phyloP scores from a whole-genome alignment of 92 coral and sea anemone genomes.

The Zoanthus solanderi region DNA sequence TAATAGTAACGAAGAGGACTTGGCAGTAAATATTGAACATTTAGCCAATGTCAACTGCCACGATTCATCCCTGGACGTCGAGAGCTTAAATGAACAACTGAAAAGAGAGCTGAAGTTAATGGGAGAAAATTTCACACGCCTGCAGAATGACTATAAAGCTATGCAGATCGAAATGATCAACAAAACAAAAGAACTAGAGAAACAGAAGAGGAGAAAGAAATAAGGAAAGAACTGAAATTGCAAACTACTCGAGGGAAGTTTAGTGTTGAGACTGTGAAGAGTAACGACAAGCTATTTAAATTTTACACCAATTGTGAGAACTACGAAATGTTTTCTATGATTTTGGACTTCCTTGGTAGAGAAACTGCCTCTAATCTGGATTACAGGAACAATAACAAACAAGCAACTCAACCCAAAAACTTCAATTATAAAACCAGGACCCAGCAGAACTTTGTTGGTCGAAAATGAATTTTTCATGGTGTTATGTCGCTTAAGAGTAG shows the following conservation, averaged over 20 bases:
- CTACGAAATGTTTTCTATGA: constrained; percentile 8
- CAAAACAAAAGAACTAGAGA: constrained; percentile 10
- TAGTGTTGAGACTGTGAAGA: constrained; percentile 27
- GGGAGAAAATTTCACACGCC: constrained; percentile 2
- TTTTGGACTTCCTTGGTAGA: constrained; percentile 17
- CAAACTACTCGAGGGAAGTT: constrained; percentile 31
- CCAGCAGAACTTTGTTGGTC: constrained; percentile 9
- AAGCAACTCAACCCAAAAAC: constrained; percentile 14
- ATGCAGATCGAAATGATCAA: constrained; percentile 25
- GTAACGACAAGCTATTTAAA: constrained; percentile 25
- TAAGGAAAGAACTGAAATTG: constrained; percentile 20
- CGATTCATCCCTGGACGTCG: constrained; percentile 26
- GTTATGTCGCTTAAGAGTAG: constrained; percentile 14
- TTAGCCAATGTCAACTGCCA: constrained; percentile 13
- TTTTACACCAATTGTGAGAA: constrained; percentile 1
- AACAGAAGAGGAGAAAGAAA: constrained; percentile 31
- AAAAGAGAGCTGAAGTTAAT: constrained; percentile 43
- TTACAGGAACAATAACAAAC: constrained; percentile 12
- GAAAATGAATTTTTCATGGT: constrained; percentile 15
- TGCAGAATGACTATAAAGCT: constrained; percentile 24
- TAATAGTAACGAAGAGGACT: constrained; percentile 21
- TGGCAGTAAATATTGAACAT: not conserved
- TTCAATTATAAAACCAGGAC: constrained; percentile 10
- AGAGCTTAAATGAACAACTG: constrained; percentile 37
- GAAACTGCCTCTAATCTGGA: constrained; percentile 15